phyloP scores from a whole-genome alignment of 2,113 vertebrate genomes.

The Mustelus asterias region DNA sequence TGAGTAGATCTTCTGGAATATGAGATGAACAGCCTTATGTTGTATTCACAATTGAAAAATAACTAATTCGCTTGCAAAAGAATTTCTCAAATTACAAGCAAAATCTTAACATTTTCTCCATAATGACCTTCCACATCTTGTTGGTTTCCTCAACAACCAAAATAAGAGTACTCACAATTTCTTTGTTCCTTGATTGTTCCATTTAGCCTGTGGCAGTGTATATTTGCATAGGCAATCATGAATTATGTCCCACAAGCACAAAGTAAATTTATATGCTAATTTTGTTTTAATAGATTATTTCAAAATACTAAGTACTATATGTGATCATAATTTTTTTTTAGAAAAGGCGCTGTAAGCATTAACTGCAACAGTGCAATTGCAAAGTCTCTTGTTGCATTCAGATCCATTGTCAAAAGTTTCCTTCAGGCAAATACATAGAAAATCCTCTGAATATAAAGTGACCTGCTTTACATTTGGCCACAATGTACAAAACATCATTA shows the following conservation, averaged over 20 bases:
- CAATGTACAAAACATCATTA: neutral
- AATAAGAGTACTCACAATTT: neutral
- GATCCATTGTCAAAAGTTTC: neutral
- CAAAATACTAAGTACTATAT: neutral
- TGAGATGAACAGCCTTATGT: neutral
- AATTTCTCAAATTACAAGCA: neutral
- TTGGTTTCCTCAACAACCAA: neutral
- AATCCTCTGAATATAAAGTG: neutral
- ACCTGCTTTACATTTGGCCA: neutral
- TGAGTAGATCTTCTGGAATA: neutral
- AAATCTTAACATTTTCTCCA: neutral
- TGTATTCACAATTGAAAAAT: conserved; percentile 16
- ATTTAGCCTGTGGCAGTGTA: neutral
- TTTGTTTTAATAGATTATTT: neutral
- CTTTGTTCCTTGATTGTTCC: neutral
- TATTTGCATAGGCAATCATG: neutral
- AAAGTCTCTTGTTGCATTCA: neutral
- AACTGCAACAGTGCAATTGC: neutral
- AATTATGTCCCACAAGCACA: conserved; percentile 17
- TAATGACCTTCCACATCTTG: neutral
- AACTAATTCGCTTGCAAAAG: neutral
- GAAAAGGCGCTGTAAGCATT: neutral
- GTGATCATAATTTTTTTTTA: neutral
- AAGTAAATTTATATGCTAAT: conserved; percentile 34
- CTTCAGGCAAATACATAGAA: neutral